Evolutionary conservation across 2,113 vertebrate species (phyloP), one percentile per base, ranked within the genome.

Genomic region (Pogonocichla stellata): DNA sequence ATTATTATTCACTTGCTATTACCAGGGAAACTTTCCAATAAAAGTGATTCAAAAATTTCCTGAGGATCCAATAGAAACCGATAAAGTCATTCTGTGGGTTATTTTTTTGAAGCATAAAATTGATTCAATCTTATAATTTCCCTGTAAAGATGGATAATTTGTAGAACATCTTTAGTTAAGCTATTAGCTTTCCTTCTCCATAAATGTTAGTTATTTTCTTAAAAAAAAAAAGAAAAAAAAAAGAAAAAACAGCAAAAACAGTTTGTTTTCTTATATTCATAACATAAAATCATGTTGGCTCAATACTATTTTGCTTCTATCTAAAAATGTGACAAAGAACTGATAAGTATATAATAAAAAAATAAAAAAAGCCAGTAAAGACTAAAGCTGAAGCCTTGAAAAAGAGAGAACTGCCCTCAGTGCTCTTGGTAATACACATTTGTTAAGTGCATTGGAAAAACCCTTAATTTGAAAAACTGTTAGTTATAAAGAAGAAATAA

Each of bases 401-500:
- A 92, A 91, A 36, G 8, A 43, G 60, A 92, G 43, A 33, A 79
- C 48, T 67, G 14, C 82, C 61, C 58, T 93, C 42, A 43, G 28
- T 93, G 91, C 91, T 86, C 31, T 22, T 85, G 47, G 28, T 45
- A 81, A 43, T 71, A 20, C 5, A 16, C 19, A n/a, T 69, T 97
- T 65, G 14, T 47, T 84, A 97, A 88, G 19, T 38, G 53, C 45
- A 31, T 48, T 88, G 40, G 45, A 82, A 85, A 88, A 90, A 80
- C 54, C 45, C 38, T 86, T 91, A 56, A 83, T 82, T 77, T 78
- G n/a, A 93, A 88, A 75, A 96, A 33, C 20, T 29, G 6, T 28
- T 72, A 56, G 26, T 83, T 78, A 74, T 72, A 87, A 78, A 51
- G 38, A 67, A 95, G 73, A 90, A 80, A 80, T 82, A 65, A 86